Evolutionary conservation across 2,113 vertebrate species (phyloP).

Genomic region (Uropsilus gracilis): DNA sequence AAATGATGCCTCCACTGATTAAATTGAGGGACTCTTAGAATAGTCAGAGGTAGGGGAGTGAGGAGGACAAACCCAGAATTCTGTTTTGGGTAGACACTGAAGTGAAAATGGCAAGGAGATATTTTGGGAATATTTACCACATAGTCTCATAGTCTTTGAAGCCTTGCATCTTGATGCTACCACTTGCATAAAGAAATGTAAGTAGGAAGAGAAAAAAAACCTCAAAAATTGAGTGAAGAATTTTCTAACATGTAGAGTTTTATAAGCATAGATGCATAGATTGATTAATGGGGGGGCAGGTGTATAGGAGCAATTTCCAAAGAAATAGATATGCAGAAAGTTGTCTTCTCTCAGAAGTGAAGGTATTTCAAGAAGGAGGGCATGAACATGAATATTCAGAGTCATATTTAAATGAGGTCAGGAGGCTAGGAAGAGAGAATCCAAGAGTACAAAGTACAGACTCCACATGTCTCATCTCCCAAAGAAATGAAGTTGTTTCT

Average conservation of each 20-base stretch:
- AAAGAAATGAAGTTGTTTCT: not conserved
- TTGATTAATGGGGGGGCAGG: not conserved
- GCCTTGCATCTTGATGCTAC: not conserved
- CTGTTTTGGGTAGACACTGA: not conserved
- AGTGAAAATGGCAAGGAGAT: not conserved
- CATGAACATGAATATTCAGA: not conserved
- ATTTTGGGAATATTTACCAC: not conserved
- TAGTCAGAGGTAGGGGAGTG: fast-evolving
- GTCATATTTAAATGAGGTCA: not conserved
- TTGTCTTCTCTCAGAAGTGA: not conserved
- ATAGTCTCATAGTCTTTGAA: not conserved
- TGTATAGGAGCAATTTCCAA: not conserved
- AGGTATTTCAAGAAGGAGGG: not conserved
- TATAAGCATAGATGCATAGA: not conserved
- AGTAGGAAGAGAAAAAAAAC: not conserved
- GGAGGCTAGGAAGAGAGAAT: not conserved
- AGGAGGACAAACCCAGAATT: not conserved
- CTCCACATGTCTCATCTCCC: not conserved
- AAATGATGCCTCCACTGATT: fast-evolving
- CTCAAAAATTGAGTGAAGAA: not conserved
- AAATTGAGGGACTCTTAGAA: fast-evolving
- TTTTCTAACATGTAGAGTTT: not conserved
- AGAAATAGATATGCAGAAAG: not conserved
- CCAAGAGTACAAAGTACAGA: not conserved
- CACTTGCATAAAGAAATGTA: not conserved